Percentiles rank a stretch among this genome's conserved stretches.
Evolutionary conservation across 2,113 vertebrate genomes (phyloP).

Genomic region (Polypterus bichir): DNA sequence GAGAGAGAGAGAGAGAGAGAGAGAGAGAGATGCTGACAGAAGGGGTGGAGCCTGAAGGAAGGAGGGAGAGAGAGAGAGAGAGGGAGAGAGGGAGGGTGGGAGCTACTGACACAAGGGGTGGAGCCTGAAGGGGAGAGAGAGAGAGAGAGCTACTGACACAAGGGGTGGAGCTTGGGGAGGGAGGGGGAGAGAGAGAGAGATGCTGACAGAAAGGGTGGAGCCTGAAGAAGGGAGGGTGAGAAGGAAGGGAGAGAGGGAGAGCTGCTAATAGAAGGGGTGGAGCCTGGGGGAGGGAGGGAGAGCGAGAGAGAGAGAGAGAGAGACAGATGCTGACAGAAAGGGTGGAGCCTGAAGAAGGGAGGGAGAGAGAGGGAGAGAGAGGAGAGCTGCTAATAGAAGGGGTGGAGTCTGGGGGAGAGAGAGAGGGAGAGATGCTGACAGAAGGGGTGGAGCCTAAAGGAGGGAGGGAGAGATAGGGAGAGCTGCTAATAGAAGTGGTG

Average conservation of each 20-base stretch:
- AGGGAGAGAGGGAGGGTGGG: neutral
- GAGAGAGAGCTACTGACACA: neutral
- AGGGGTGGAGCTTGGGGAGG: neutral
- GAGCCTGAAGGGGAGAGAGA: neutral
- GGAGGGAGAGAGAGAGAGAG: neutral
- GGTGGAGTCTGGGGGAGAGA: neutral
- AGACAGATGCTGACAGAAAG: too few relatives aligned
- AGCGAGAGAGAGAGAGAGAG: too few relatives aligned
- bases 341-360: neutral
- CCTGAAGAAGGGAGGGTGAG: neutral
- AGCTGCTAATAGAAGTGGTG: too few relatives aligned
- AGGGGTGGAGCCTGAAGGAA: too few relatives aligned
- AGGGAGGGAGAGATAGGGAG: neutral
- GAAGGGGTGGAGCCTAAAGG: too few relatives aligned
- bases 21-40: too few relatives aligned
- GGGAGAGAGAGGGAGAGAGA: slow-evolving; percentile 1
- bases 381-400: neutral
- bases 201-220: neutral
- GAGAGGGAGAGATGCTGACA: neutral
- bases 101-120: neutral
- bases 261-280: neutral
- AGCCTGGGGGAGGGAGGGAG: too few relatives aligned
- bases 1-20: too few relatives aligned
- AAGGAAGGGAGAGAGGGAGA: neutral
- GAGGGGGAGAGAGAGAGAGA: neutral